Conservation (phyloP, 2,888 invertebrate species). For the Teleogryllus oceanicus region DNA sequence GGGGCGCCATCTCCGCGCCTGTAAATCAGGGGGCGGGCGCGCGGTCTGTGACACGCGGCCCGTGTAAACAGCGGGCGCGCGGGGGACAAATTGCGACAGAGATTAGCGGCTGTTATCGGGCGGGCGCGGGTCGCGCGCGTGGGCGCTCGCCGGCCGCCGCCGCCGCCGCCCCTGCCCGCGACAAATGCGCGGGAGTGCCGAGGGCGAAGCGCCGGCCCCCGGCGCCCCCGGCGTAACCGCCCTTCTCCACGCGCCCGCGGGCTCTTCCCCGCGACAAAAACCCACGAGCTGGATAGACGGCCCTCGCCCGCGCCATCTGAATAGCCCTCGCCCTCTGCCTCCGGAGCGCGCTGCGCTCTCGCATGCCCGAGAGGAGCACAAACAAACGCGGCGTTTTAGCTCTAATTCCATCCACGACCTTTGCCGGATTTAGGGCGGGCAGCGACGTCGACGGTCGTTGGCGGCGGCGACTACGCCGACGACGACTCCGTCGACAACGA, state of each 20-base stretch:
- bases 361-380: too few species aligned
- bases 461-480: too few species aligned
- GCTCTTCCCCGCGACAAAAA: background rate
- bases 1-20: background rate
- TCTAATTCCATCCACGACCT: too few species aligned
- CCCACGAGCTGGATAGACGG: background rate
- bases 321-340: too few species aligned
- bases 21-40: background rate
- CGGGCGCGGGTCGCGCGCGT: background rate
- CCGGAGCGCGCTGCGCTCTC: too few species aligned
- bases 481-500: too few species aligned
- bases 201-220: background rate
- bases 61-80: background rate
- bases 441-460: too few species aligned
- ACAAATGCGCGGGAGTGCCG: too few species aligned
- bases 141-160: background rate
- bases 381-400: too few species aligned
- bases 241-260: background rate
- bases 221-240: background rate
- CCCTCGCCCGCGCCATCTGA: background rate
- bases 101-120: constrained; percentile 4
- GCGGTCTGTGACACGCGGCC: background rate
- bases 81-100: constrained; percentile 4
- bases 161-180: background rate
- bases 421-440: too few species aligned